Evolutionary conservation across 2,888 invertebrate species (phyloP), one percentile per base, ranked within the genome.

Genomic region (Linhomoeus sp.): DNA sequence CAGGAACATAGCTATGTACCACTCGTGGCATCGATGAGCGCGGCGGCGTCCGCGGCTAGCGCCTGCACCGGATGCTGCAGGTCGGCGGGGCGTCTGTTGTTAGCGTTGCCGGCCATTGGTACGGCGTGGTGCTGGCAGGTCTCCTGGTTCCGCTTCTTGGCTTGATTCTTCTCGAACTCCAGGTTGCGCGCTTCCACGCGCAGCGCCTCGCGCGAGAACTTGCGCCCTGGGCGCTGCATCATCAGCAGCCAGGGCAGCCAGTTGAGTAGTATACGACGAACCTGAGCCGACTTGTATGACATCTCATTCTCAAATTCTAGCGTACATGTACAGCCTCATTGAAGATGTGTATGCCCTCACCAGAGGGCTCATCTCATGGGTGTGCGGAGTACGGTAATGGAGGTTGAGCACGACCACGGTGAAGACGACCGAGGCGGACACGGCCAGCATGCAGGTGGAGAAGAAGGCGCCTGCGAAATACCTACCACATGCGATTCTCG

Each of bases 171-270:
- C n/a, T n/a, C n/a, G n/a, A n/a, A n/a, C n/a, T n/a, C n/a, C n/a
- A n/a, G n/a, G n/a, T 29, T 29, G 29, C 29, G 29, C 29, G 7
- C 7, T 5, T 29, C 7, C 5, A 29, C 7, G 29, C 29, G 29
- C 29, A 29, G 29, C 29, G 29, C 12, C 29, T 5, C 29, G 7
- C 29, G 29, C 7, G 29, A 29, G 37, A 54, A 60, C 29, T 48
- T 52, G 40, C 58, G 52, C 0, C 58, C 59, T 2, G 63, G 63
- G 25, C 63, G 53, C 35, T 59, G 53, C 60, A 63, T 63, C 42
- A 60, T 53, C 29, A 63, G 50, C 45, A 59, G 45, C 54, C 60
- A 64, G 1, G 64, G 62, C 36, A 63, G 47, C 60, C 61, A 64
- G 52, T 61, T 60, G 23, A 63, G 53, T 23, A 63, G 53, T 9